phyloP scores from a whole-genome alignment of 2,113 vertebrate genomes.

The Notarius quadriscutis region DNA sequence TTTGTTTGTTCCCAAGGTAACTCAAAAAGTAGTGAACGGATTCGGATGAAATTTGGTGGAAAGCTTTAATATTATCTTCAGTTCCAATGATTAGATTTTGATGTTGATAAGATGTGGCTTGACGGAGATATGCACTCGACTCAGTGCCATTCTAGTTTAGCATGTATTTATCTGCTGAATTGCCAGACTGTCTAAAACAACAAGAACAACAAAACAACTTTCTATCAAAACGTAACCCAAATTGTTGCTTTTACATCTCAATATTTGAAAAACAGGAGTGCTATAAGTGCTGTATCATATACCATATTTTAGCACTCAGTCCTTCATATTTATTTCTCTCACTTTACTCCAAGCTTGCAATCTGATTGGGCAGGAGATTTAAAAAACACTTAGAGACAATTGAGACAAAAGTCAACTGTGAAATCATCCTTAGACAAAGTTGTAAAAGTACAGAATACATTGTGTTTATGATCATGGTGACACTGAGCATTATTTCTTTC shows the following conservation, averaged over 20 bases:
- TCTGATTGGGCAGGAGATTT: neutral
- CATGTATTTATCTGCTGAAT: neutral
- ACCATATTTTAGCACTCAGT: neutral
- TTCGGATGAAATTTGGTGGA: no score
- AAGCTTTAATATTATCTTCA: no score
- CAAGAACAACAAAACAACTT: no score
- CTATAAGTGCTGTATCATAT: neutral
- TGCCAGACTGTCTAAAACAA: no score
- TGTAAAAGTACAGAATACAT: neutral
- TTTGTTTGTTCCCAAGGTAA: no score
- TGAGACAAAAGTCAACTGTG: neutral
- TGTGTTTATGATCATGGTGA: neutral
- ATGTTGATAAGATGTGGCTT: no score
- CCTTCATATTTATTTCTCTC: neutral
- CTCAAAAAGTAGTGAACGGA: no score
- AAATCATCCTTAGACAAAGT: neutral
- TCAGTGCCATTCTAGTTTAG: neutral
- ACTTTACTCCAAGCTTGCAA: neutral
- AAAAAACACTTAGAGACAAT: neutral
- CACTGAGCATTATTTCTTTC: neutral
- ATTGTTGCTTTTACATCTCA: neutral
- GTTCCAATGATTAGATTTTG: no score
- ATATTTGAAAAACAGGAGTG: neutral
- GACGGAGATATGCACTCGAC: no score
- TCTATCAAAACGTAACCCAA: no score